Percentiles rank a stretch among this genome's conserved stretches.
Evolutionary conservation across 2,113 vertebrate genomes (phyloP).

Genomic region (Xyliphius kryptos): DNA sequence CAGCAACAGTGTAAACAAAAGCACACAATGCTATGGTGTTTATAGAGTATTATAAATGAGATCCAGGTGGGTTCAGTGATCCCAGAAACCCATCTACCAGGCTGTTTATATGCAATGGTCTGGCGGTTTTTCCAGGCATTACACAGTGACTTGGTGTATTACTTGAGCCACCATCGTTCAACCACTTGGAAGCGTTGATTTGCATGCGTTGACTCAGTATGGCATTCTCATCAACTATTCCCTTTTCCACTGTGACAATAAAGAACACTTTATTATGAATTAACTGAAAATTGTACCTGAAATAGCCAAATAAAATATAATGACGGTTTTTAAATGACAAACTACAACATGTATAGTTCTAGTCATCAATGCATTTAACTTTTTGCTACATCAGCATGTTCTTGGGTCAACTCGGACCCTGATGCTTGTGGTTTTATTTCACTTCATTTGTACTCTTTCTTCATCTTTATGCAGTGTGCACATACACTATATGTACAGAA

Average conservation of each 20-base stretch:
- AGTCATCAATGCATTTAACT: no score
- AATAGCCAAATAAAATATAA: neutral
- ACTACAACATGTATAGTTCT: no score
- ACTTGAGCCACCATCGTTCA: neutral
- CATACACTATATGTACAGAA: no score
- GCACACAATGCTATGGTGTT: neutral
- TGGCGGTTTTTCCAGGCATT: neutral
- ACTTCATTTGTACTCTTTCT: no score
- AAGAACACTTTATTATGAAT: neutral
- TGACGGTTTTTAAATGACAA: neutral
- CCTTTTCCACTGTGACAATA: neutral
- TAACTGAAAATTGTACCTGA: neutral
- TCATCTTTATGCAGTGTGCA: no score
- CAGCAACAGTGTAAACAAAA: constrained; percentile 2
- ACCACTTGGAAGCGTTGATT: neutral
- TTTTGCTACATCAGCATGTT: no score
- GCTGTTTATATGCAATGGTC: constrained; percentile 2
- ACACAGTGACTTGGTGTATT: neutral
- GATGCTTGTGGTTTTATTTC: no score
- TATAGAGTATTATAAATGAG: constrained; percentile 5
- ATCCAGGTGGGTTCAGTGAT: constrained; percentile 16
- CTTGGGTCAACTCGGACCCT: no score
- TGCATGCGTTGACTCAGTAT: neutral
- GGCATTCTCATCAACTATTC: neutral
- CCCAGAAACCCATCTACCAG: neutral